Conservation (phyloP, 2,888 invertebrate species). For the Microchrysa polita region DNA sequence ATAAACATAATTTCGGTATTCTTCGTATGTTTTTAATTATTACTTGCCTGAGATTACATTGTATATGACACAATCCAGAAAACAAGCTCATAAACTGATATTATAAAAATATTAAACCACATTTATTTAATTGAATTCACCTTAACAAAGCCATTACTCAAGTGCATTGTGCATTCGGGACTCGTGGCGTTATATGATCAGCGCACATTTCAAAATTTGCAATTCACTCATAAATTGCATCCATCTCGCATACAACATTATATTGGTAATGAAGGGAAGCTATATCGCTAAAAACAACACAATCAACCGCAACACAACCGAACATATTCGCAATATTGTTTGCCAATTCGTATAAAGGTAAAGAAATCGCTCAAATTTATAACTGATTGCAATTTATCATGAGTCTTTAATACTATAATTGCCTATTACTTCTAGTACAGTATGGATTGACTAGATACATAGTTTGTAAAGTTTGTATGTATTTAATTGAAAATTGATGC, state of each 20-base stretch:
- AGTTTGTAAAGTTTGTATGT: not conserved
- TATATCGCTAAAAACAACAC: not conserved
- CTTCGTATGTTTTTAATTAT: too few species aligned
- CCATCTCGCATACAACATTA: too few species aligned
- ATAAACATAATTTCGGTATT: too few species aligned
- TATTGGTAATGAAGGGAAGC: slow-evolving; percentile 5
- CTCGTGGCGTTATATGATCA: not conserved
- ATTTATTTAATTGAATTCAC: slow-evolving; percentile 7
- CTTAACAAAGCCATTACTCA: not conserved
- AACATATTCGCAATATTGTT: not conserved
- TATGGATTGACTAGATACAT: not conserved
- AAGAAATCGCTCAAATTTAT: not conserved
- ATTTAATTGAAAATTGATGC: slow-evolving; percentile 7
- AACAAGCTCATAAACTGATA: too few species aligned
- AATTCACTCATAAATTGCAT: not conserved
- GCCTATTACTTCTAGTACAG: too few species aligned
- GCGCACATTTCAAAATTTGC: not conserved
- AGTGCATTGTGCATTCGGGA: not conserved
- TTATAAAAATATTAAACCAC: not conserved
- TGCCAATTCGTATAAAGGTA: too few species aligned
- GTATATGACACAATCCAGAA: too few species aligned
- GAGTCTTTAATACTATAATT: not conserved
- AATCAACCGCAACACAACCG: not conserved
- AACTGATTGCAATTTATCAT: slow-evolving; percentile 3
- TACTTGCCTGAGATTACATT: too few species aligned